Percentiles rank a stretch among this genome's conserved stretches.
These are phyloP conservation scores for Machimus atricapillus DNA, from an alignment of 2,888 invertebrate species.

Conservation along the genomic window DNA sequence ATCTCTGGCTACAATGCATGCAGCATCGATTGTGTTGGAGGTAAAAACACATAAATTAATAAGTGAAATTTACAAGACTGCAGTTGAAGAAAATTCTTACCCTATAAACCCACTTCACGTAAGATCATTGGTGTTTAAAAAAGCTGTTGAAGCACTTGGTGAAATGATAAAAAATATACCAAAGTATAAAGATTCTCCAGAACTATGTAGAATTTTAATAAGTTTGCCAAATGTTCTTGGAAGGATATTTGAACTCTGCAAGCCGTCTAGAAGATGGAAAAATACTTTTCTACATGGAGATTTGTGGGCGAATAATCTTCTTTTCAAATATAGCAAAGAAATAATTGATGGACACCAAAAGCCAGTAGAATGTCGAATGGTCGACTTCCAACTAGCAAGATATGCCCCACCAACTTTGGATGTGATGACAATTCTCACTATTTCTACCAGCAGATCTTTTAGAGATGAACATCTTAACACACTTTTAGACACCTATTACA, in stretches of 20 bases:
- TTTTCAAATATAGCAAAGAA: conserved; percentile 56
- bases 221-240: conserved; percentile 53
- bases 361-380: conserved; percentile 68
- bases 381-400: conserved; percentile 74
- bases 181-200: conserved; percentile 52
- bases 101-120: conserved; percentile 51
- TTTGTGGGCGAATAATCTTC: conserved; percentile 63
- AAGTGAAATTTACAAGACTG: conserved; percentile 52
- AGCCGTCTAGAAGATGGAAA: conserved; percentile 57
- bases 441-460: conserved; percentile 63
- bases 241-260: conserved; percentile 54
- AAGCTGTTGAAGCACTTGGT: conserved; percentile 55
- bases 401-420: conserved; percentile 74
- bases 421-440: conserved; percentile 63
- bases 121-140: conserved; percentile 54
- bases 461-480: conserved; percentile 61
- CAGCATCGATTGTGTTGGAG: conserved; percentile 62
- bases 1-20: conserved; percentile 61
- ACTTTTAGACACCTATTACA: conserved; percentile 68
- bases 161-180: conserved; percentile 55
- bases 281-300: conserved; percentile 63
- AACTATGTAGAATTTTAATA: conserved; percentile 52
- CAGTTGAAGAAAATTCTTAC: conserved; percentile 60
- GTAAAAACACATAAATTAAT: conserved; percentile 50
- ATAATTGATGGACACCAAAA: conserved; percentile 52